phyloP scores from a whole-genome alignment of 2,888 invertebrate species.

The Antheraea yamamai region DNA sequence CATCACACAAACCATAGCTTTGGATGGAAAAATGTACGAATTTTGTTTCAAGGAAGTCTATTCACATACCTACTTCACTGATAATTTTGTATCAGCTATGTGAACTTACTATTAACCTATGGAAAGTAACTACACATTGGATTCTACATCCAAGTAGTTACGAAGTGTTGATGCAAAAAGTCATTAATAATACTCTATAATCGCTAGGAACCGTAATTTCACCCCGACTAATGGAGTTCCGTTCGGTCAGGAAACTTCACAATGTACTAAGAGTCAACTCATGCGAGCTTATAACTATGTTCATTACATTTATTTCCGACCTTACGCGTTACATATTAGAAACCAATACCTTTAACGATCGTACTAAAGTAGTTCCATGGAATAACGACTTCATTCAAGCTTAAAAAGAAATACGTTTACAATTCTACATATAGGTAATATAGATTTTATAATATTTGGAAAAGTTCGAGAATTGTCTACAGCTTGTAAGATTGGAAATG shows the following conservation, averaged over 20 bases:
- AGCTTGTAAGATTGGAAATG: too few relatives aligned
- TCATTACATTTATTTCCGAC: neutral
- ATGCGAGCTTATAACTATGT: neutral
- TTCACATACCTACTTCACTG: too few relatives aligned
- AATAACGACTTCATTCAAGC: neutral
- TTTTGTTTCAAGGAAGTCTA: too few relatives aligned
- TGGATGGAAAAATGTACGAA: too few relatives aligned
- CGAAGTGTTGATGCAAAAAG: slow-evolving; percentile 4
- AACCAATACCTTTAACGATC: neutral
- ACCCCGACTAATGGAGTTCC: slow-evolving; percentile 23
- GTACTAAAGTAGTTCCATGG: neutral
- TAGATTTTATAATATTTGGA: too few relatives aligned
- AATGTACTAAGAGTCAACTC: slow-evolving; percentile 1
- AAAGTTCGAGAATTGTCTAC: too few relatives aligned
- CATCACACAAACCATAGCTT: too few relatives aligned
- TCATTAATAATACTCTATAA: slow-evolving; percentile 21
- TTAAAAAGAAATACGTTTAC: neutral
- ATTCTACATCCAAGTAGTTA: slow-evolving; percentile 1
- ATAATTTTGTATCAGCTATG: neutral
- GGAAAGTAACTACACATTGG: neutral
- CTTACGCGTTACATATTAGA: neutral
- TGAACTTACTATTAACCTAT: neutral
- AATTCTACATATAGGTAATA: too few relatives aligned
- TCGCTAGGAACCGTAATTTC: slow-evolving; percentile 6
- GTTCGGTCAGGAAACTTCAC: slow-evolving; percentile 11